These are phyloP conservation scores for Buathra laborator DNA, from an alignment of 2,888 invertebrate species.

Conservation along the genomic window DNA sequence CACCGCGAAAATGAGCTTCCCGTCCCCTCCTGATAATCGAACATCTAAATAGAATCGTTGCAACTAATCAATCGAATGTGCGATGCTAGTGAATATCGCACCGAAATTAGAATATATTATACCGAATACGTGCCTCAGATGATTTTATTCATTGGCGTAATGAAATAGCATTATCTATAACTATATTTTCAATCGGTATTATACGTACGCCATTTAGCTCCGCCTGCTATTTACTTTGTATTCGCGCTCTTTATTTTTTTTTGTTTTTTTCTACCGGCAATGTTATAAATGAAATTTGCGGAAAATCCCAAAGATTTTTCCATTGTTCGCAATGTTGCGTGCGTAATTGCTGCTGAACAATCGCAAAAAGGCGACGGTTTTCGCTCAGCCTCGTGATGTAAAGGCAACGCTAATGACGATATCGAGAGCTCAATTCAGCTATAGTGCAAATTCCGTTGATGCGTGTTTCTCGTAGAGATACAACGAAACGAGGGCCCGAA, in stretches of 20 bases:
- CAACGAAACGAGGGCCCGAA: too few relatives aligned
- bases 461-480: too few relatives aligned
- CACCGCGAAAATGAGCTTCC: constrained; percentile 84
- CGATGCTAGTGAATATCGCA: constrained; percentile 16
- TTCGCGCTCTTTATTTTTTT: not conserved
- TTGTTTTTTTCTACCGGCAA: not conserved
- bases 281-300: not conserved
- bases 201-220: constrained; percentile 1
- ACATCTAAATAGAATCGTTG: constrained; percentile 27
- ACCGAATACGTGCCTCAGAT: constrained; percentile 61
- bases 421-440: not conserved
- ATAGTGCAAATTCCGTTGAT: not conserved
- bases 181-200: constrained; percentile 17
- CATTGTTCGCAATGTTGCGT: not conserved
- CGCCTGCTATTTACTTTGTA: constrained; percentile 6
- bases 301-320: not conserved
- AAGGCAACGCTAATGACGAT: not conserved
- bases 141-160: constrained; percentile 37
- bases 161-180: constrained; percentile 12
- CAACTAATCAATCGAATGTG: constrained; percentile 30
- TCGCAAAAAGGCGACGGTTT: not conserved
- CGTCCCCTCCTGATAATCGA: not conserved
- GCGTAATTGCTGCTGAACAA: not conserved
- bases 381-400: not conserved
- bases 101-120: constrained; percentile 34